Percentiles rank a stretch among this genome's conserved stretches.
Conservation (phyloP, 2,888 invertebrate species). For the Meteorus colon region DNA sequence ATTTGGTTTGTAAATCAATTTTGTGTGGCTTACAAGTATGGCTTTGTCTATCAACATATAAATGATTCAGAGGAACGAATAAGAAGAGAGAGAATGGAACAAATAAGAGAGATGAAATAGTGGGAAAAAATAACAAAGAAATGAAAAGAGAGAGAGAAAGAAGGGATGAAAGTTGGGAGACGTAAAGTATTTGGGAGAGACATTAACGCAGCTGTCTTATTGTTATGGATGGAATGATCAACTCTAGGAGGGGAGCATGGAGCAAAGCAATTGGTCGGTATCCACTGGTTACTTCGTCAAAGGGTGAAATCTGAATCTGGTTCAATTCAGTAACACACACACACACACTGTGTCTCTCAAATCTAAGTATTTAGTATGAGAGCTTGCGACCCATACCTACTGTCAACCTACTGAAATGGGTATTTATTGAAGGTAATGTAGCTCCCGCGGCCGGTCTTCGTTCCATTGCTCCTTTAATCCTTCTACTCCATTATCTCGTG, state of each 20-base stretch:
- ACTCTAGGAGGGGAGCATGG: slow-evolving; percentile 72
- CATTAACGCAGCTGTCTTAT: slow-evolving; percentile 73
- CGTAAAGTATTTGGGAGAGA: slow-evolving; percentile 64
- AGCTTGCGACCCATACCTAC: slow-evolving; percentile 72
- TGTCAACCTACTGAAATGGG: slow-evolving; percentile 71
- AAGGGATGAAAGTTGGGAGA: slow-evolving; percentile 54
- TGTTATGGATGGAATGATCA: slow-evolving; percentile 73
- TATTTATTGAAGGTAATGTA: slow-evolving; percentile 74
- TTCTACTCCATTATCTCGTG: neutral
- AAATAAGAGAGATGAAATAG: slow-evolving; percentile 37
- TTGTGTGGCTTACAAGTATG: slow-evolving; percentile 59
- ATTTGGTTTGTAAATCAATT: neutral
- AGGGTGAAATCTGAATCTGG: slow-evolving; percentile 72
- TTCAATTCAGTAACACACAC: slow-evolving; percentile 70
- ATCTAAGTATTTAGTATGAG: slow-evolving; percentile 72
- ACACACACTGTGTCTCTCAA: slow-evolving; percentile 64
- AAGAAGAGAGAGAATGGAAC: slow-evolving; percentile 28
- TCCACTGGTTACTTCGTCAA: slow-evolving; percentile 71
- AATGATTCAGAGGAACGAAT: slow-evolving; percentile 15
- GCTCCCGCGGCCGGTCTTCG: slow-evolving; percentile 73
- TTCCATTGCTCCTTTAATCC: slow-evolving; percentile 33
- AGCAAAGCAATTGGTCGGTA: slow-evolving; percentile 71
- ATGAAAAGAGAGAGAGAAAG: slow-evolving; percentile 43
- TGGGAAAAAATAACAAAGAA: slow-evolving; percentile 34
- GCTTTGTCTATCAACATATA: slow-evolving; percentile 33